Conservation (phyloP, 2,113 vertebrate species). For the Myocastor coypus region DNA sequence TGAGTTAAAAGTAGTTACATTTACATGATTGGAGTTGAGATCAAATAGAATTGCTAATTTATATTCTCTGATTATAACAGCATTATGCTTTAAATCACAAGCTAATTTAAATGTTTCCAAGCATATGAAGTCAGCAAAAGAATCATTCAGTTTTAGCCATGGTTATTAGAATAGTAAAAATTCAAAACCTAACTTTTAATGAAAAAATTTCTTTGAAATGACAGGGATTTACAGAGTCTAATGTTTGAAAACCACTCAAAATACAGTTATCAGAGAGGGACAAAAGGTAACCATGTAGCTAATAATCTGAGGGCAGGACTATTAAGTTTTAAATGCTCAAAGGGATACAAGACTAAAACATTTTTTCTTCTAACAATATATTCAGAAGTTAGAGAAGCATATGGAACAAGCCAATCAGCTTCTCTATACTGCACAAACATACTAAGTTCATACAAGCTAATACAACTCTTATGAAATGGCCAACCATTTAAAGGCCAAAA, state of each 20-base stretch:
- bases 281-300: conserved; percentile 28
- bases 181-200: conserved; percentile 54
- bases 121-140: conserved; percentile 3
- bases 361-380: conserved; percentile 40
- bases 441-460: conserved; percentile 39
- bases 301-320: not conserved
- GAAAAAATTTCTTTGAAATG: conserved; percentile 45
- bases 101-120: conserved; percentile 54
- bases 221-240: conserved; percentile 33
- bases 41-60: conserved; percentile 40
- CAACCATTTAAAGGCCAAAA: conserved; percentile 60
- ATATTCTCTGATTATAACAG: conserved; percentile 26
- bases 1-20: not conserved
- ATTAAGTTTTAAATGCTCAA: conserved; percentile 58
- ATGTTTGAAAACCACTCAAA: conserved; percentile 52
- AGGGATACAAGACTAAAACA: conserved; percentile 50
- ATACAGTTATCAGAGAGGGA: not conserved
- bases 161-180: conserved; percentile 38
- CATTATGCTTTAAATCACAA: conserved; percentile 41
- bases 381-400: conserved; percentile 59
- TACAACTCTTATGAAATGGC: conserved; percentile 53
- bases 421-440: conserved; percentile 57
- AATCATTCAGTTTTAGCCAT: conserved; percentile 58
- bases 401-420: conserved; percentile 33
- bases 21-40: not conserved